Conservation (phyloP, 2,113 vertebrate species). For the Sorex araneus region DNA sequence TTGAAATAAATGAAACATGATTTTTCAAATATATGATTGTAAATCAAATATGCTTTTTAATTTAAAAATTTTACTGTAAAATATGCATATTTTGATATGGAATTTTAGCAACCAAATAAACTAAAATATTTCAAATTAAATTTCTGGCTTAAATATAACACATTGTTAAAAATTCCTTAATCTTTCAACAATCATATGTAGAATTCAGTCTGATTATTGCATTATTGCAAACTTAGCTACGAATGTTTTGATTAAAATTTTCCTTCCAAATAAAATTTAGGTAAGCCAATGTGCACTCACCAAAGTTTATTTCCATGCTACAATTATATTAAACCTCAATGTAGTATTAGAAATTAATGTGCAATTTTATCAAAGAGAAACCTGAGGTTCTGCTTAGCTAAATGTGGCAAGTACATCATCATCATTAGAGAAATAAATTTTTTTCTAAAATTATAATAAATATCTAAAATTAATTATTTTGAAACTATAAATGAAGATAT, state of each 20-base stretch:
- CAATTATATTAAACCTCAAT: neutral
- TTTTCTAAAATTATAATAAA: too few relatives aligned
- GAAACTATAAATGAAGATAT: too few relatives aligned
- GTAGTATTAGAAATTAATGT: neutral
- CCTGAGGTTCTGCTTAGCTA: neutral
- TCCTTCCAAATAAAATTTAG: neutral
- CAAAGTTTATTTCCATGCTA: neutral
- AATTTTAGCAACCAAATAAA: constrained; percentile 2
- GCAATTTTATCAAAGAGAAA: neutral
- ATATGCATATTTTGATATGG: constrained; percentile 5
- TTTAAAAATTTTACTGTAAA: constrained; percentile 5
- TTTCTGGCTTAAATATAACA: constrained; percentile 20
- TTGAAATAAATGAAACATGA: constrained; percentile 24
- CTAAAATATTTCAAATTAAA: neutral
- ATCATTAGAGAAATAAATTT: too few relatives aligned
- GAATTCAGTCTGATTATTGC: constrained; percentile 8
- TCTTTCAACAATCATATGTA: neutral
- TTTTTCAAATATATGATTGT: neutral
- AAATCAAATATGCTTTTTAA: constrained; percentile 24
- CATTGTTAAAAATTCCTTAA: neutral
- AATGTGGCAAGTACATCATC: neutral
- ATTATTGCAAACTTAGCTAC: neutral
- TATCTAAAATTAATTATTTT: too few relatives aligned
- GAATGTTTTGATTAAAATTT: neutral
- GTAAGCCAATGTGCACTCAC: neutral